Base-by-base conservation (phyloP, 2,113 vertebrate genomes). In the Emydura subglobosa region DNA sequence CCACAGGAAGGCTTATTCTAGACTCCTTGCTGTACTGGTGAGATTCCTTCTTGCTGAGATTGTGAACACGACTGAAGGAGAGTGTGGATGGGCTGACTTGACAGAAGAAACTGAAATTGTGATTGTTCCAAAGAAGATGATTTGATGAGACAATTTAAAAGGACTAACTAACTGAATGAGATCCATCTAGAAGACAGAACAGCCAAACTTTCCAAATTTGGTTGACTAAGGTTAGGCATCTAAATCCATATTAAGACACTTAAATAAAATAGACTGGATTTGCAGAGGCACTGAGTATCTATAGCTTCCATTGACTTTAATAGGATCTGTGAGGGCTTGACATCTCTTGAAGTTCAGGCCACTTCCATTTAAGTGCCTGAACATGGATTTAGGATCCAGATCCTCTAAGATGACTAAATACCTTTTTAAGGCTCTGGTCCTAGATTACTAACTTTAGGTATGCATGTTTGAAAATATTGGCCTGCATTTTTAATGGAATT, bases 101-200 rank as follows among this genome's bases (percentile, higher is more conserved):
- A 34, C 34, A 13, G 42, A 39, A 17, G 1, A 5, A 79, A 79
- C 54, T 0, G 3, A 34, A 47, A 21, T 11, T 42, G 13, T 54
- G 53, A 76, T 59, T 4, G 3, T 47, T 47, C 14, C 0, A 2
- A 1, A 11, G 4, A 9, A 72, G n/a, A 59, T 53, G 65, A 85
- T 4, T 2, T 39, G 44, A 29, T 0, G 0, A 9, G 19, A 16
- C 25, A 91, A 82, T 47, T 13, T 10, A 47, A 7, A 51, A 79
- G 19, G 25, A 59, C 65, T 22, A 39, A 72, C 39, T 72, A 72
- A 39, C 44, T 51, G 68, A 22, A 14, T 50, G 44, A 59, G 24
- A 21, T 27, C 13, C 54, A 49, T 17, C 39, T 42, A 86, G 22
- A 88, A 74, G 16, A 79, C n/a, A 59, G 55, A 55, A n/a, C 2